Evolutionary conservation across 2,797 vertebrate species (phyloP).

Genomic region (Taeniopygia guttata): DNA sequence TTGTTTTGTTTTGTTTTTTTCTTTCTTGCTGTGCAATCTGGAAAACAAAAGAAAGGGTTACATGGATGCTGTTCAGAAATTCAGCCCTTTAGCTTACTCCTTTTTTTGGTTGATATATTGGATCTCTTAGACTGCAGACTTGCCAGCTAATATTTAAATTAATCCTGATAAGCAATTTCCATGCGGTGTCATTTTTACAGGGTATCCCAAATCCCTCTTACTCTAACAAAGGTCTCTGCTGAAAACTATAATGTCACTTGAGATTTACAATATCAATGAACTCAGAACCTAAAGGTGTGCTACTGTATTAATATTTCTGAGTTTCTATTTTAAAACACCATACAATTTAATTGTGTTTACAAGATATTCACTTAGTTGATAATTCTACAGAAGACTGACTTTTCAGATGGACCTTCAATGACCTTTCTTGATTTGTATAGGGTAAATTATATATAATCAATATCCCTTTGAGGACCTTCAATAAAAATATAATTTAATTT

Average conservation of each 20-base stretch:
- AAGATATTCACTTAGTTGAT: neutral
- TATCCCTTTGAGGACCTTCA: neutral
- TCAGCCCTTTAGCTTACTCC: neutral
- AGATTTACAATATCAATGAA: neutral
- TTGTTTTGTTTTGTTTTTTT: neutral
- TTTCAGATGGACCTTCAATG: neutral
- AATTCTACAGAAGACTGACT: neutral
- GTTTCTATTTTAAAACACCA: neutral
- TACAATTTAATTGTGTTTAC: neutral
- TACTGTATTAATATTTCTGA: neutral
- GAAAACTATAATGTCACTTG: neutral
- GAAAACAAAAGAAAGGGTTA: neutral
- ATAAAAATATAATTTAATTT: neutral
- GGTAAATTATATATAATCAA: neutral
- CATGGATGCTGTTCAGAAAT: neutral
- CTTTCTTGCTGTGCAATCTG: neutral
- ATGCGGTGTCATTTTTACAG: neutral
- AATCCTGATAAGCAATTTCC: neutral
- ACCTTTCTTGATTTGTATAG: neutral
- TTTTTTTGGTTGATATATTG: neutral
- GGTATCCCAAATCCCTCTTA: neutral
- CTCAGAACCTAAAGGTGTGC: neutral
- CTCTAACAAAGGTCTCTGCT: neutral
- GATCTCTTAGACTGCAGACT: neutral
- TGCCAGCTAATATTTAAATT: neutral